Percentiles rank a stretch among this genome's conserved stretches.
Evolutionary conservation across 2,797 vertebrate species (phyloP).

Genomic region (Oophaga sylvatica): DNA sequence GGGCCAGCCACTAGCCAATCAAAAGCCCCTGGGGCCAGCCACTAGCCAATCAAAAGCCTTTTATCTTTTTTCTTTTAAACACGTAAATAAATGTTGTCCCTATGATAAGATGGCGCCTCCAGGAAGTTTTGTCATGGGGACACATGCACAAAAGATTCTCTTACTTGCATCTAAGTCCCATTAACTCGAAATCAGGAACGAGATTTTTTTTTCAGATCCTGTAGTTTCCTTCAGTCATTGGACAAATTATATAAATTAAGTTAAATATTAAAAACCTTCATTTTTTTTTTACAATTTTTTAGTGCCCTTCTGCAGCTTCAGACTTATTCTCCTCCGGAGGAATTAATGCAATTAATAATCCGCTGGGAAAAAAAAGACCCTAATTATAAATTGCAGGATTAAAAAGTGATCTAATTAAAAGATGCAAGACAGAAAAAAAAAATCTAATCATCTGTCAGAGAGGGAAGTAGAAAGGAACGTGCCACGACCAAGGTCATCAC

Average conservation of each 20-base stretch:
- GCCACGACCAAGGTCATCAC: background rate
- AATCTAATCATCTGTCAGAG: background rate
- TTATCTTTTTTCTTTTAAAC: too few relatives aligned
- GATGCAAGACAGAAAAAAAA: background rate
- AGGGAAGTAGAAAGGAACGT: background rate
- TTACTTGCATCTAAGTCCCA: too few relatives aligned
- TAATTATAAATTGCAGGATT: background rate
- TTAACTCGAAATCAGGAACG: background rate
- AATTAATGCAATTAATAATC: background rate
- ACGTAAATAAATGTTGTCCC: too few relatives aligned
- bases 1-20: too few relatives aligned
- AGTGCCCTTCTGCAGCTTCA: background rate
- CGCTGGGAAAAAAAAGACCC: background rate
- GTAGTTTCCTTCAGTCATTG: background rate
- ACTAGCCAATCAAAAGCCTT: too few relatives aligned
- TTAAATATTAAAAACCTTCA: constrained; percentile 4
- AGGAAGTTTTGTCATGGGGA: too few relatives aligned
- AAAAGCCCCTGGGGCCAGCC: too few relatives aligned
- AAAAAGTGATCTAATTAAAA: constrained; percentile 4
- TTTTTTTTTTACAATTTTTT: background rate
- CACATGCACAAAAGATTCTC: too few relatives aligned
- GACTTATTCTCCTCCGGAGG: background rate
- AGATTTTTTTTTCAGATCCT: background rate
- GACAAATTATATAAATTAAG: background rate
- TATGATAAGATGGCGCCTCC: too few relatives aligned